These are phyloP conservation scores for Nasua narica DNA, from an alignment of 2,797 vertebrate species.

Conservation along the genomic window DNA sequence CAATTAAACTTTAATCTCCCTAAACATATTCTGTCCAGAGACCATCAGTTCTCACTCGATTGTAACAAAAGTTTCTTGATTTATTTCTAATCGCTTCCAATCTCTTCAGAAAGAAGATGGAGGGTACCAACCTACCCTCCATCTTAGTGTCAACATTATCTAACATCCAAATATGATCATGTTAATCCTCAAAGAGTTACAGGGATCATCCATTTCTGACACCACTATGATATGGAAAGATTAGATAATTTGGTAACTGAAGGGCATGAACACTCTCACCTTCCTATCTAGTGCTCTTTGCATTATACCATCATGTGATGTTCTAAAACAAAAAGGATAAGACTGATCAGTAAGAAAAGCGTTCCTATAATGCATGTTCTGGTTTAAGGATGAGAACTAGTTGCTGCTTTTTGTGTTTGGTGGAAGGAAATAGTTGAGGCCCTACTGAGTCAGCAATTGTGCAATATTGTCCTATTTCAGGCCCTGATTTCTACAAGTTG, in stretches of 20 bases:
- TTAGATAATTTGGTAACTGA: neutral
- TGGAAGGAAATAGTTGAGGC: conserved; percentile 1
- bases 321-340: neutral
- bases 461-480: conserved; percentile 23
- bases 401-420: conserved; percentile 22
- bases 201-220: neutral
- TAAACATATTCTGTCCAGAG: neutral
- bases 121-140: neutral
- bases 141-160: neutral
- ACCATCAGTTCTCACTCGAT: neutral
- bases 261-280: neutral
- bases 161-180: neutral
- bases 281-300: neutral
- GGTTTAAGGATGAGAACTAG: conserved; percentile 1
- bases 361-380: neutral
- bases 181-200: neutral
- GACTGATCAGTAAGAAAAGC: neutral
- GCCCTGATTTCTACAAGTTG: conserved; percentile 4
- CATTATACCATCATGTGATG: neutral
- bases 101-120: no score
- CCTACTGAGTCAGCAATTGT: conserved; percentile 48
- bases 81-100: neutral
- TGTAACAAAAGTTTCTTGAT: neutral
- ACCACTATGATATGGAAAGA: neutral
- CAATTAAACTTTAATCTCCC: neutral